Base-by-base conservation (phyloP, 2,797 vertebrate species). In the Onychomys torridus region DNA sequence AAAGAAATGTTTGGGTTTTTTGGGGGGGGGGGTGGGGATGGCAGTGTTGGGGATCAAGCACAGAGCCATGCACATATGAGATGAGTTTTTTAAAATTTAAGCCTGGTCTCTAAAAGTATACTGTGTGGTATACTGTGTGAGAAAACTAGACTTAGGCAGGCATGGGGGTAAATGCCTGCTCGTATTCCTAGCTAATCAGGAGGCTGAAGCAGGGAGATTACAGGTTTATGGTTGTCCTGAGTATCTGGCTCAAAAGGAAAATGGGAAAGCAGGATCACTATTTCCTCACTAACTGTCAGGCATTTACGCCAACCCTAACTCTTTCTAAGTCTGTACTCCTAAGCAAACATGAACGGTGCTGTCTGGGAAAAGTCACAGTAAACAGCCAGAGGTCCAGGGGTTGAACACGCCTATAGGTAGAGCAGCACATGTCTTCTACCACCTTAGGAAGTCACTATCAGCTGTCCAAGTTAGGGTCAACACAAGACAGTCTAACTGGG, bases 401-500 rank as follows among this genome's bases (percentile, higher is more conserved):
- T 32, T 57, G 19, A 59, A 37, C 34, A 52, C 43, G 84, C 49
- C 90, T 91, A 5, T 25, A 92, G 75, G 92, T 79, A 94, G 27
- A 63, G 96, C 9, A 55, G 83, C 71, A 61, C 59, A 14, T 67
- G 55, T 90, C 78, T 89, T 87, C 21, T 59, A 67, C 29, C 43
- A 82, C 55, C 85, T 93, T 79, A 91, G 86, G 95, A 96, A 94
- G 59, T 88, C 65, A 95, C 87, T 61, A 94, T 23, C 46, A 85
- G 88, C 5, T 34, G 0, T 63, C 82, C 3, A 78, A 92, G 77
- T 92, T 76, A 96, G 89, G 81, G 89, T 73, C 69, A 96, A 57
- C 61, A 89, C 13, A 69, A 93, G 37, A 85, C 27, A 89, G 78
- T 43, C 49, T n/a, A 93, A 95, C 69, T 84, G 90, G 65, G 52